Conservation (phyloP, 2,113 vertebrate genomes). For the Crypturellus undulatus region DNA sequence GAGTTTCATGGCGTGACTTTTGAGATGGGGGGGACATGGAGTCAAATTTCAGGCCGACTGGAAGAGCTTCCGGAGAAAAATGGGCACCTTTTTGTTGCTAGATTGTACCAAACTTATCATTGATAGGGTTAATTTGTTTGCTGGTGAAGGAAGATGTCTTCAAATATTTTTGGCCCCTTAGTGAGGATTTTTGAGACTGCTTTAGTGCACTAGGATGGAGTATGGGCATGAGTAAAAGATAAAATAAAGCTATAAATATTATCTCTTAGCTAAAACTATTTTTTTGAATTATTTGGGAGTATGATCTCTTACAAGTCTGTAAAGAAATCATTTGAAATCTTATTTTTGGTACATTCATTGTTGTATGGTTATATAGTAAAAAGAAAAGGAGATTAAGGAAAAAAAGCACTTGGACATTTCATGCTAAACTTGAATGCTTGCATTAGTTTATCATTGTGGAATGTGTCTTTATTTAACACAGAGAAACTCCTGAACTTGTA, state of each 20-base stretch:
- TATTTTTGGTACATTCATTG: background rate
- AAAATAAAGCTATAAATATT: background rate
- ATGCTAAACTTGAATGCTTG: background rate
- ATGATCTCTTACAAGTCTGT: background rate
- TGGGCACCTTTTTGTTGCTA: background rate
- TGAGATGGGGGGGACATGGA: background rate
- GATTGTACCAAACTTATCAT: fast-evolving
- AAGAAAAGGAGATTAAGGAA: background rate
- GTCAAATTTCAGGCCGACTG: background rate
- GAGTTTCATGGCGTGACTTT: background rate
- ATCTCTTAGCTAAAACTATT: background rate
- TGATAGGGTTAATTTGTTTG: background rate
- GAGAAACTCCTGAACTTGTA: background rate
- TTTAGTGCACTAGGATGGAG: fast-evolving
- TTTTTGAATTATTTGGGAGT: background rate
- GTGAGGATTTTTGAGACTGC: background rate
- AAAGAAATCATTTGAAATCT: slow-evolving; percentile 5
- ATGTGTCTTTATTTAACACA: background rate
- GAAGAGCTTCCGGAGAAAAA: background rate
- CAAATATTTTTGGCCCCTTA: background rate
- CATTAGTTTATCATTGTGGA: background rate
- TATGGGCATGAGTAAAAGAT: background rate
- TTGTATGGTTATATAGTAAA: background rate
- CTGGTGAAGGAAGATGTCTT: background rate
- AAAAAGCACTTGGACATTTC: background rate